Evolutionary conservation across 2,113 vertebrate species (phyloP).

Genomic region (Guaruba guarouba): DNA sequence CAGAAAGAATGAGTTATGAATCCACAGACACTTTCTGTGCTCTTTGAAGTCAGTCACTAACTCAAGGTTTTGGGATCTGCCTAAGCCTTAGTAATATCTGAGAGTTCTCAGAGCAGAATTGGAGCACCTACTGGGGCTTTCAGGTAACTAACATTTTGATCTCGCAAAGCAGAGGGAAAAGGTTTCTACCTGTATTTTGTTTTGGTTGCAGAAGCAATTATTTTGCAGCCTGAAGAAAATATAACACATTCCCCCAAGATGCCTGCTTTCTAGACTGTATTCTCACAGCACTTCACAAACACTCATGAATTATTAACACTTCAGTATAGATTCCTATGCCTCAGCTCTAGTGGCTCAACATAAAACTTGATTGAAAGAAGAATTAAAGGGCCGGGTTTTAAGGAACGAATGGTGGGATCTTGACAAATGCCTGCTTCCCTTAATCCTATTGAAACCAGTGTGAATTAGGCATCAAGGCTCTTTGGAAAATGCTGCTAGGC

Average conservation of each 20-base stretch:
- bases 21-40: background rate
- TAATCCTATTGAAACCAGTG: slow-evolving; percentile 25
- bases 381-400: background rate
- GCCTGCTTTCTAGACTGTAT: background rate
- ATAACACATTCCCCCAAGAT: background rate
- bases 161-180: background rate
- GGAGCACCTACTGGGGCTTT: background rate
- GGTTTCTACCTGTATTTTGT: background rate
- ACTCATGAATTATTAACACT: background rate
- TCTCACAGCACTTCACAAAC: background rate
- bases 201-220: background rate
- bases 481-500: slow-evolving; percentile 1
- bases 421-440: slow-evolving; percentile 7
- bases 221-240: slow-evolving; percentile 32
- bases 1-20: background rate
- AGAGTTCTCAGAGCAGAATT: background rate
- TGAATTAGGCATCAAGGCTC: background rate
- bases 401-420: background rate
- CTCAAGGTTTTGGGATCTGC: background rate
- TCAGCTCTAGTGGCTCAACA: background rate
- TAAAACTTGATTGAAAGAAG: background rate
- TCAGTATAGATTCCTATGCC: background rate
- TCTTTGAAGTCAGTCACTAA: background rate
- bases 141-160: background rate
- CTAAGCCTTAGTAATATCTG: background rate